phyloP scores from a whole-genome alignment of 2,888 invertebrate species.

The Allygus modestus region DNA sequence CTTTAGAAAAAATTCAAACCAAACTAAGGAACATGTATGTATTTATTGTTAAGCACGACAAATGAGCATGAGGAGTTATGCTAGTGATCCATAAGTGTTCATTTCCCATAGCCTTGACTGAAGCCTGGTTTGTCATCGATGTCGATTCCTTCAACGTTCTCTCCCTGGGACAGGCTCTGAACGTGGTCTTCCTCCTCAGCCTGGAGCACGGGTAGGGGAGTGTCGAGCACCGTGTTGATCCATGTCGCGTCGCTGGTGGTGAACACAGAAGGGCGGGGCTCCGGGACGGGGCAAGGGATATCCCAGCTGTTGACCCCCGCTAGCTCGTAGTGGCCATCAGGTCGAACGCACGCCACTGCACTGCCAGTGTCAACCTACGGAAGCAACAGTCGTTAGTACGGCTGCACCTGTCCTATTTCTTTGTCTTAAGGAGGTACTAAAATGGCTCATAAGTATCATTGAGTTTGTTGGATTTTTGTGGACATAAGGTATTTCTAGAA shows the following conservation, averaged over 20 bases:
- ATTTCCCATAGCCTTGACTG: slow-evolving; percentile 70
- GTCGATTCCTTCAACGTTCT: slow-evolving; percentile 65
- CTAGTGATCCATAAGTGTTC: not conserved
- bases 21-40: too few species aligned
- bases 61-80: too few species aligned
- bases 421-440: too few species aligned
- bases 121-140: slow-evolving; percentile 70
- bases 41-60: too few species aligned
- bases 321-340: slow-evolving; percentile 82
- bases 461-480: too few species aligned
- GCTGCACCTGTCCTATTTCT: too few species aligned
- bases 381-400: too few species aligned
- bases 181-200: slow-evolving; percentile 70
- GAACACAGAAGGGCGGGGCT: slow-evolving; percentile 75
- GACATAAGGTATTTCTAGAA: too few species aligned
- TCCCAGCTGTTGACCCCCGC: slow-evolving; percentile 88
- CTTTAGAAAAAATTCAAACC: too few species aligned
- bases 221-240: slow-evolving; percentile 74
- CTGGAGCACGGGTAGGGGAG: slow-evolving; percentile 73
- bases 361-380: slow-evolving; percentile 83
- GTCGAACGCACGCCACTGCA: slow-evolving; percentile 87
- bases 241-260: slow-evolving; percentile 75
- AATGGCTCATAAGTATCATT: too few species aligned
- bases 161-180: slow-evolving; percentile 64
- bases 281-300: slow-evolving; percentile 78